Evolutionary conservation across 1,140 invertebrate genomes (phyloP), one percentile per base, ranked within the genome.

Genomic region (Schlechtendalia chinensis): DNA sequence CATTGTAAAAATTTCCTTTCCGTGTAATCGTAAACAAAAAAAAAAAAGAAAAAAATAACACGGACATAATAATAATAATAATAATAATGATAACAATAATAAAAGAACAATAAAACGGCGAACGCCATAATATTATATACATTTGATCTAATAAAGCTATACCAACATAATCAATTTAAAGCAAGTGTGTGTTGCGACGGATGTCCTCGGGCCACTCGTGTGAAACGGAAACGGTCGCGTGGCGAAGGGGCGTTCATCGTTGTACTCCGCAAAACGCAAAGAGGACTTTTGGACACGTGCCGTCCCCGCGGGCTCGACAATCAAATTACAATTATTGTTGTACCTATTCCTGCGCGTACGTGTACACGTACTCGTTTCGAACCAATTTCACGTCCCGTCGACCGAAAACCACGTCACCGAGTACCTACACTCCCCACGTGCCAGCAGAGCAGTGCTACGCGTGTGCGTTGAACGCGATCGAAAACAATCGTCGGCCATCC

Each of bases 161-260:
- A 56, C 47, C 19, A 75, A 75, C 72, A 59, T 75, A 75, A 75
- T 75, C 72, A 75, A 58, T 58, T 75, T 75, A 58, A n/a, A 59
- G 39, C 75, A 47, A 54, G 75, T 63, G 75, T 63, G 75, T 72
- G 69, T 54, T 53, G 69, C 69, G 69, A 24, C 69, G 69, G 69
- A 72, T 72, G 69, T 72, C 69, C 69, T 72, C 69, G 69, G 69
- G 69, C 69, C 24, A 47, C 58, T 79, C 75, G 75, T 79, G 75
- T 79, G 75, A 79, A 79, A 50, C 74, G 39, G 75, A 79, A 79
- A 79, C 39, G 75, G 75, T 79, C 75, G 58, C 75, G 75, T 79
- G 75, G 53, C 74, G 10, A 10, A 59, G 67, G 67, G 67, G 22
- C 67, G 67, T 39, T 50, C 56, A 59, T 61, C 72, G 54, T 39